Percentiles rank a stretch among this genome's conserved stretches.
These are phyloP conservation scores for Tenthredo notha DNA, from an alignment of 2,888 invertebrate genomes.

Conservation along the genomic window DNA sequence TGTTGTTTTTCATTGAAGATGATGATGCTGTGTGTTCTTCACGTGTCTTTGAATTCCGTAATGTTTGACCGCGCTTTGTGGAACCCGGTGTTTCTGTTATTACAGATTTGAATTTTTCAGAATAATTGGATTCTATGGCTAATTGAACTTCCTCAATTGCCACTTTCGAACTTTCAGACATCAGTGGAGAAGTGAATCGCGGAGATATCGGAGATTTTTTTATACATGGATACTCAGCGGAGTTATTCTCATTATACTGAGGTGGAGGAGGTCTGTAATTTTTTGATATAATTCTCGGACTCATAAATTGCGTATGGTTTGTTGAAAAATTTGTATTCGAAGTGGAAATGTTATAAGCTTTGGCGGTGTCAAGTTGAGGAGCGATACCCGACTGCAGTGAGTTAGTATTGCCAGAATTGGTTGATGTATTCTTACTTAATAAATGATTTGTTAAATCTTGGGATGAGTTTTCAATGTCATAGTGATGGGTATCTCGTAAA, in stretches of 20 bases:
- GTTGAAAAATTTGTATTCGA: not conserved
- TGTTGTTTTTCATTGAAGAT: not conserved
- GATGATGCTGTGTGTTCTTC: not conserved
- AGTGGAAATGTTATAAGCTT: not conserved
- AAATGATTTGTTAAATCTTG: conserved; percentile 1
- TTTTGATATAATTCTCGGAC: not conserved
- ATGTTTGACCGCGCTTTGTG: not conserved
- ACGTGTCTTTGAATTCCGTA: not conserved
- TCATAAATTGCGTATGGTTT: not conserved
- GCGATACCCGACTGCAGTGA: not conserved
- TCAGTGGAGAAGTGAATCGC: conserved; percentile 27
- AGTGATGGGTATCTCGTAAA: not conserved
- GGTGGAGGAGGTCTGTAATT: conserved; percentile 17
- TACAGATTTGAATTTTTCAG: conserved; percentile 13
- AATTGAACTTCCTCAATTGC: conserved; percentile 25
- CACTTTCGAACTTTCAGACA: conserved; percentile 22
- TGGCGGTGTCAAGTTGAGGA: not conserved
- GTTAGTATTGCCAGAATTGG: not conserved
- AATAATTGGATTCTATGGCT: not conserved
- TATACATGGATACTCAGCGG: not conserved
- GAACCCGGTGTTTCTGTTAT: not conserved
- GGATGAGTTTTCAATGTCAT: not conserved
- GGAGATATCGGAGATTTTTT: conserved; percentile 37
- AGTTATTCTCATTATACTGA: not conserved
- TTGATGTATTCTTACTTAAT: not conserved